Evolutionary conservation across 2,113 vertebrate species (phyloP).

Genomic region (Oncorhynchus nerka): DNA sequence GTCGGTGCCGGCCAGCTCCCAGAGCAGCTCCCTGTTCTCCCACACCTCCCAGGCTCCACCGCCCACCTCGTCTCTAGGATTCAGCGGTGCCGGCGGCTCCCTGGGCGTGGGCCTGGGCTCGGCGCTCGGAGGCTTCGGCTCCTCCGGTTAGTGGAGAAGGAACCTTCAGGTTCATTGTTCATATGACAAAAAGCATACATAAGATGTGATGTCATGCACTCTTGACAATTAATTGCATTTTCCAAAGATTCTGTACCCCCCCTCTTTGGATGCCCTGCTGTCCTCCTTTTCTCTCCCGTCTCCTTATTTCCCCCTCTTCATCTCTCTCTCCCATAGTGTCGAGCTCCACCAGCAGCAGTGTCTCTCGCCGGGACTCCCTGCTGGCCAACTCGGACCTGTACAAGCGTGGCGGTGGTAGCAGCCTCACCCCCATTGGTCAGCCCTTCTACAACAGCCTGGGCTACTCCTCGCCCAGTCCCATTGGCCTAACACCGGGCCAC

Average conservation of each 20-base stretch:
- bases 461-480: slow-evolving; percentile 97
- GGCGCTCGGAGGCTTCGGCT: slow-evolving; percentile 92
- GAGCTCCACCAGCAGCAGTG: slow-evolving; percentile 93
- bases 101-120: slow-evolving; percentile 91
- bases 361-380: slow-evolving; percentile 94
- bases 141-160: slow-evolving; percentile 82
- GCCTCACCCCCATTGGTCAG: slow-evolving; percentile 94
- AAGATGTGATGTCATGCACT: no score
- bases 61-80: slow-evolving; percentile 88
- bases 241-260: neutral
- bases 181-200: no score
- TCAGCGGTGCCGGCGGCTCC: slow-evolving; percentile 84
- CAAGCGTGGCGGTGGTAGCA: slow-evolving; percentile 94
- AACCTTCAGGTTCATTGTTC: no score
- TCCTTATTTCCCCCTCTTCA: slow-evolving; percentile 52
- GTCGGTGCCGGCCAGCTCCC: slow-evolving; percentile 86
- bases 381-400: slow-evolving; percentile 94
- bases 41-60: slow-evolving; percentile 86
- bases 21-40: slow-evolving; percentile 95
- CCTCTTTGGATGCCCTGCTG: neutral
- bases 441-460: slow-evolving; percentile 98
- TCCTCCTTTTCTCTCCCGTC: neutral
- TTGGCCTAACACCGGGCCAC: slow-evolving; percentile 95
- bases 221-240: no score
- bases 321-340: slow-evolving; percentile 80